Conservation (phyloP, 2,888 invertebrate genomes). For the Philopedon plagiatum region DNA sequence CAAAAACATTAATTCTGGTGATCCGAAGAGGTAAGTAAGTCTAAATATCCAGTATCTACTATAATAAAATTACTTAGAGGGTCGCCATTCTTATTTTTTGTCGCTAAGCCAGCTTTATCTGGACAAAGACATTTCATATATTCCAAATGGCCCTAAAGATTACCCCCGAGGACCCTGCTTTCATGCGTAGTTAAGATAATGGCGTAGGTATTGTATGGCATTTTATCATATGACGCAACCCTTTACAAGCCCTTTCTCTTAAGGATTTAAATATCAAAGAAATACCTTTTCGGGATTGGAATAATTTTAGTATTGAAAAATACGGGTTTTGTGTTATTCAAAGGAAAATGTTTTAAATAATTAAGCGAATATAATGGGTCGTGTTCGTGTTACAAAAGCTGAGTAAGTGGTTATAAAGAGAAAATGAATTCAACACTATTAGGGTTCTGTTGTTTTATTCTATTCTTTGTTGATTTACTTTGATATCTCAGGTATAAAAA, state of each 20-base stretch:
- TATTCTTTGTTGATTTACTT: too few relatives aligned
- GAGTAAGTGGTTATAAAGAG: not conserved
- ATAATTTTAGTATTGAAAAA: slow-evolving; percentile 30
- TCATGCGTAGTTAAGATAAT: slow-evolving; percentile 37
- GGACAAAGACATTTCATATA: slow-evolving; percentile 22
- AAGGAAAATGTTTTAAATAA: slow-evolving; percentile 44
- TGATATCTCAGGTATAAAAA: too few relatives aligned
- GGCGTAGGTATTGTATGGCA: slow-evolving; percentile 23
- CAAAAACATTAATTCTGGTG: too few relatives aligned
- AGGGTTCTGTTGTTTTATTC: too few relatives aligned
- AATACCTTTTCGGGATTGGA: slow-evolving; percentile 37
- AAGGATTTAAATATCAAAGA: slow-evolving; percentile 50
- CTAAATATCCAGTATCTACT: too few relatives aligned
- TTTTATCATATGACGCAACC: slow-evolving; percentile 41
- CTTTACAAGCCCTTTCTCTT: slow-evolving; percentile 36
- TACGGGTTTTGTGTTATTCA: slow-evolving; percentile 46
- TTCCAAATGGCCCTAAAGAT: slow-evolving; percentile 17
- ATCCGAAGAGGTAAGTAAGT: too few relatives aligned
- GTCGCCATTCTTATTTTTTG: not conserved
- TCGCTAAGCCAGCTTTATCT: not conserved
- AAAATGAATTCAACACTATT: not conserved
- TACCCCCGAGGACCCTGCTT: slow-evolving; percentile 15
- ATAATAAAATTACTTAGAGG: not conserved
- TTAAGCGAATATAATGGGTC: slow-evolving; percentile 1
- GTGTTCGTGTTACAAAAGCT: not conserved